Evolutionary conservation across 2,797 vertebrate genomes (phyloP).

Genomic region (Fratercula arctica): DNA sequence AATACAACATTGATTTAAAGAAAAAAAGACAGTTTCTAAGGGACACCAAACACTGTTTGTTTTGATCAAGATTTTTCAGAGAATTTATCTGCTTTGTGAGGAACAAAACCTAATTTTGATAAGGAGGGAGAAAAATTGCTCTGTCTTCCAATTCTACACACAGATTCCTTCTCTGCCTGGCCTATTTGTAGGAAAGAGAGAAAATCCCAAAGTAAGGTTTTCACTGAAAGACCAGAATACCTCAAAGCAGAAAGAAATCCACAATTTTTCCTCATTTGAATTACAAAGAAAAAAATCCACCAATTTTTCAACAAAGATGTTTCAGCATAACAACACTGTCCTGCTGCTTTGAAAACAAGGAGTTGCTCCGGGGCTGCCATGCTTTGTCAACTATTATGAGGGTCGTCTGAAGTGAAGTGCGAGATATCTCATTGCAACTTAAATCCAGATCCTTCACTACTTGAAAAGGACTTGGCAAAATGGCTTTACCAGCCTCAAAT

Average conservation of each 20-base stretch:
- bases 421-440: neutral
- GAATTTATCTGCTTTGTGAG: neutral
- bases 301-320: neutral
- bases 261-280: neutral
- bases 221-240: neutral
- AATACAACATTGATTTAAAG: neutral
- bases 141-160: neutral
- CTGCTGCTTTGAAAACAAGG: neutral
- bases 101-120: neutral
- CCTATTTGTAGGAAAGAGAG: neutral
- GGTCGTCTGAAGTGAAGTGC: neutral
- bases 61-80: neutral
- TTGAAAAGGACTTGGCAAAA: neutral
- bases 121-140: neutral
- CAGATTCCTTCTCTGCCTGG: neutral
- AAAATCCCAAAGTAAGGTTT: neutral
- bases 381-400: neutral
- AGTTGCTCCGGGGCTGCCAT: neutral
- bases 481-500: neutral
- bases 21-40: neutral
- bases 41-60: neutral
- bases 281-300: neutral
- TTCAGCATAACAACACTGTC: neutral
- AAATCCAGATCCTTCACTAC: neutral
- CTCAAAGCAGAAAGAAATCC: neutral